Evolutionary conservation across 2,797 vertebrate genomes (phyloP).

Genomic region (Heteromormyrus szaboi): DNA sequence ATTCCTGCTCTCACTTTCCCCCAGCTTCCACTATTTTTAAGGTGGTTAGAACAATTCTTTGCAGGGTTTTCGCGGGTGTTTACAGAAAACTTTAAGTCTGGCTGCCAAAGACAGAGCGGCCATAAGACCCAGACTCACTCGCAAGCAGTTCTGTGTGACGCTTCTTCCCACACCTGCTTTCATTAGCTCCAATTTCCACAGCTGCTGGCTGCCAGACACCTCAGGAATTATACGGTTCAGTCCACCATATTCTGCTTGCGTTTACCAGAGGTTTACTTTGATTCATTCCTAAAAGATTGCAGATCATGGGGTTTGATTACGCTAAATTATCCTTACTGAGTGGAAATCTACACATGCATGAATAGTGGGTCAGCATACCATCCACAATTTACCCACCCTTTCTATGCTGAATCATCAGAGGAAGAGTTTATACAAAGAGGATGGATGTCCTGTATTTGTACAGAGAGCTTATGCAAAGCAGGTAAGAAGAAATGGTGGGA

Average conservation of each 20-base stretch:
- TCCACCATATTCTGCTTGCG: not conserved
- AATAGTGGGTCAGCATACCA: not conserved
- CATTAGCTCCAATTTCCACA: constrained; percentile 1
- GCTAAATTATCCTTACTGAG: not conserved
- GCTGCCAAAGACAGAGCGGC: not conserved
- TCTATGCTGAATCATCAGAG: not conserved
- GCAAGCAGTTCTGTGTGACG: not conserved
- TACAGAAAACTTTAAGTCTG: not conserved
- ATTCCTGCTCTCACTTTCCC: not conserved
- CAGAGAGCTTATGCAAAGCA: not conserved
- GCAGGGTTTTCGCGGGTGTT: not conserved
- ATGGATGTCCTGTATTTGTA: not conserved
- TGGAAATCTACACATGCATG: not conserved
- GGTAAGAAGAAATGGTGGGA: not conserved
- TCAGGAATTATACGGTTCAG: not conserved
- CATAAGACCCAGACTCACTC: not conserved
- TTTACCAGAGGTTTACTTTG: not conserved
- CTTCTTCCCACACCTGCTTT: no score
- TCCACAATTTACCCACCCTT: not conserved
- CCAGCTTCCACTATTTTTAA: not conserved
- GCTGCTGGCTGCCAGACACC: not conserved
- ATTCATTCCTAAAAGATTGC: not conserved
- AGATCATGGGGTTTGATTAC: not conserved
- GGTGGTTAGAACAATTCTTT: not conserved
- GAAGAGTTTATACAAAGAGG: not conserved